Conservation (phyloP, 2,797 vertebrate genomes). For the Micropoecilia bifurca region DNA sequence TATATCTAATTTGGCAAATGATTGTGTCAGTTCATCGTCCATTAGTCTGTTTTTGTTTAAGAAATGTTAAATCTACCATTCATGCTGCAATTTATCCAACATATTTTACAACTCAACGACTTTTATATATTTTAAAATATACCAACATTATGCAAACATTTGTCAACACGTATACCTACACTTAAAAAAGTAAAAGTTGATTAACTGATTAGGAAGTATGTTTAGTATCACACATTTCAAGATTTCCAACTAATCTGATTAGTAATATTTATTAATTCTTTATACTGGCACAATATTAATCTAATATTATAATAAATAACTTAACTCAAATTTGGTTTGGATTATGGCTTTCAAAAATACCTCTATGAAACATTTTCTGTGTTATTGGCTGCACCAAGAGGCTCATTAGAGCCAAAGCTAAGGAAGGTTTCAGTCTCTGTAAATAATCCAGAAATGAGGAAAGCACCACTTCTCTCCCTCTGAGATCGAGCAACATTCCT, state of each 20-base stretch:
- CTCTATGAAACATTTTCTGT: background rate
- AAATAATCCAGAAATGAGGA: slow-evolving; percentile 33
- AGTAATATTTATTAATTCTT: background rate
- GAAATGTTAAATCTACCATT: background rate
- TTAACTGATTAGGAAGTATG: background rate
- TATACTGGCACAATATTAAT: background rate
- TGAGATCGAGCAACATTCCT: slow-evolving; percentile 20
- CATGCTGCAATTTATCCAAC: background rate
- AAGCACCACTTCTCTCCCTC: slow-evolving; percentile 6
- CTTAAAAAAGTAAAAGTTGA: background rate
- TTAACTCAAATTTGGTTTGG: background rate
- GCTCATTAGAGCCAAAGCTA: slow-evolving; percentile 41
- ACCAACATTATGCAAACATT: background rate
- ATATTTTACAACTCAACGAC: background rate
- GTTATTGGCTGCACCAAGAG: slow-evolving; percentile 15
- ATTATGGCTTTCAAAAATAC: slow-evolving; percentile 5
- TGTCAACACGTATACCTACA: background rate
- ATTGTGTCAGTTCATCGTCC: background rate
- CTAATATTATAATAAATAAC: background rate
- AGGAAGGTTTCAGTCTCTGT: slow-evolving; percentile 33
- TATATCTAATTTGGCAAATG: background rate
- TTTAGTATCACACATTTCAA: background rate
- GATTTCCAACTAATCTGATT: background rate
- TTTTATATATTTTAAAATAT: background rate
- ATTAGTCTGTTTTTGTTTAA: background rate